Evolutionary conservation across 2,113 vertebrate species (phyloP), one percentile per base, ranked within the genome.

Genomic region (Scytalopus superciliaris): DNA sequence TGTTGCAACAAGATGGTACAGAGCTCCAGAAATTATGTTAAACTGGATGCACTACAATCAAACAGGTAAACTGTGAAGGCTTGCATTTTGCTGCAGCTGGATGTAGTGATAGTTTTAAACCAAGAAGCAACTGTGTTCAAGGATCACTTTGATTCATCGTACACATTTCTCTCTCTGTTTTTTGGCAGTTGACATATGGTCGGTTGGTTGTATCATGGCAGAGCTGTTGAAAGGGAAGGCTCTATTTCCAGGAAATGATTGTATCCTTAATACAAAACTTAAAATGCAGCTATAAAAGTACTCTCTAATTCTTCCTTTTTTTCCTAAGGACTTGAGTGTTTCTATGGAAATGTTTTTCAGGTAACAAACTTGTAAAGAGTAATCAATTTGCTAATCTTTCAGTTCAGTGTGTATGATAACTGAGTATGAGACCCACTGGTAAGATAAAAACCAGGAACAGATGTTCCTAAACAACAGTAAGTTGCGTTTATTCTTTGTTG

Each of bases 41-140:
- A 99, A 99, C 96, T 99, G 99, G 99, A 99, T 99, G 99, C 99
- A 99, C 95, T 99, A 99, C 96, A 99, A 99, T 96, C 99, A 99
- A 96, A 99, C 99, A 93, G 99, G 99, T 99, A 96, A 96, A 81
- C 23, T 62, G 50, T 45, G 45, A 79, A 79, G 89, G 35, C 14
- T 44, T 94, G 14, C 13, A 7, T 84, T 89, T 84, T 89, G 75
- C 44, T 74, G 70, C 33, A 68, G 50, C 75, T 78, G 53, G 40
- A 52, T 89, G 18, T 67, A 87, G 60, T 45, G 68, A 24, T 27
- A 28, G 55, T 69, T 86, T 88, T 84, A 84, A 96, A 84, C 25
- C 6, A 24, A 60, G n/a, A 80, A 77, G 67, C 91, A 59, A 25
- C 40, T 70, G 52, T 88, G 31, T 52, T 87, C 49, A 63, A 85